phyloP scores from a whole-genome alignment of 2,888 invertebrate genomes.

The Gnatocerus cornutus region DNA sequence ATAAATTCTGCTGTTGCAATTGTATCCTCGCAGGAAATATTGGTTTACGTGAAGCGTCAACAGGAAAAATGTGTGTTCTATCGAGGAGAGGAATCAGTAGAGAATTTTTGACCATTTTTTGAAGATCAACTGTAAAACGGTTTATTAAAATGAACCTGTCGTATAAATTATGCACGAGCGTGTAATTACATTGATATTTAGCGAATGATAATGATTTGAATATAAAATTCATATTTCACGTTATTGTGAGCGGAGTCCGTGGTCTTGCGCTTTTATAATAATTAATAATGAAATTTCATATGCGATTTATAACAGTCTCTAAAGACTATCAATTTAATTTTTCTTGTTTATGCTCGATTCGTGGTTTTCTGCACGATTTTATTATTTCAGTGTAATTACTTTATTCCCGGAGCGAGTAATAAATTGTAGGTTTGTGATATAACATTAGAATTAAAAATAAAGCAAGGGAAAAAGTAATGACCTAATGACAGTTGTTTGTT shows the following conservation, averaged over 20 bases:
- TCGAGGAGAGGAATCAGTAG: neutral
- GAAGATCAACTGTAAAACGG: conserved; percentile 11
- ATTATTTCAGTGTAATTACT: conserved; percentile 41
- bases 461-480: neutral
- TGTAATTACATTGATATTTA: conserved; percentile 39
- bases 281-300: conserved; percentile 33
- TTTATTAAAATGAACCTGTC: conserved; percentile 28
- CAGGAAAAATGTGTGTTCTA: conserved; percentile 9
- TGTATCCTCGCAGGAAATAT: conserved; percentile 44
- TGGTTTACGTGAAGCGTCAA: conserved; percentile 41
- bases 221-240: conserved; percentile 42
- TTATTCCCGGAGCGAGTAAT: conserved; percentile 37
- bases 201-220: conserved; percentile 45
- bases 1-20: conserved; percentile 54
- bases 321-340: conserved; percentile 36
- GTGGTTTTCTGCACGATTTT: conserved; percentile 39
- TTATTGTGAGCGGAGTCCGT: conserved; percentile 14
- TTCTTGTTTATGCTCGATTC: conserved; percentile 41
- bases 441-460: neutral
- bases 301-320: conserved; percentile 28
- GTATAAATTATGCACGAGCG: conserved; percentile 27
- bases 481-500: no score
- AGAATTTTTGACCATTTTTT: conserved; percentile 18
- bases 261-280: conserved; percentile 19
- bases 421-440: conserved; percentile 38